phyloP scores from a whole-genome alignment of 2,113 vertebrate genomes.

The Danionella cerebrum region DNA sequence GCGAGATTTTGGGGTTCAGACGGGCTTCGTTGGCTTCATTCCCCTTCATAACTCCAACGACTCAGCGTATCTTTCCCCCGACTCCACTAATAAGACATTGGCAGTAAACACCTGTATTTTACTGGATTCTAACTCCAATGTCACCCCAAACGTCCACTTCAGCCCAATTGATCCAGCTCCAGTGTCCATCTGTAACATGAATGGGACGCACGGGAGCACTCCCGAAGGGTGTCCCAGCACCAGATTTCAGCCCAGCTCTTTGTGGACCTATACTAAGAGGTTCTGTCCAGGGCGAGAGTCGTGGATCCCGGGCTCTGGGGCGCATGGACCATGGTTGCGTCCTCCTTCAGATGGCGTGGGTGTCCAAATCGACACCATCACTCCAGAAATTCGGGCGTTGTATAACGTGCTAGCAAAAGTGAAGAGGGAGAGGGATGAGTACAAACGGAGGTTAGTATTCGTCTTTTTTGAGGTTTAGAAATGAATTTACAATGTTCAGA shows the following conservation, averaged over 20 bases:
- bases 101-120: not conserved
- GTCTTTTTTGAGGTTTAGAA: not conserved
- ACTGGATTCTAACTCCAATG: conserved; percentile 55
- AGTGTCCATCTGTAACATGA: conserved; percentile 35
- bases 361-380: conserved; percentile 74
- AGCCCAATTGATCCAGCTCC: conserved; percentile 32
- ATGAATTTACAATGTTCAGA: not conserved
- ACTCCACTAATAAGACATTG: conserved; percentile 36
- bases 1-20: conserved; percentile 70
- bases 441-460: conserved; percentile 61
- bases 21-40: conserved; percentile 50
- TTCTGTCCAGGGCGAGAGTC: conserved; percentile 62
- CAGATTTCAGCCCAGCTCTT: conserved; percentile 64
- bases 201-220: conserved; percentile 37
- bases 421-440: conserved; percentile 69
- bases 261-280: conserved; percentile 74
- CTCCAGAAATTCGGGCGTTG: conserved; percentile 70
- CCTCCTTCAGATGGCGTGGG: conserved; percentile 66
- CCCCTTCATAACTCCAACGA: conserved; percentile 48
- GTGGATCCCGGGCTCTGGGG: conserved; percentile 59
- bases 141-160: conserved; percentile 29
- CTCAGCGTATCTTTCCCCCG: conserved; percentile 42
- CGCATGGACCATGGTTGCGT: conserved; percentile 51
- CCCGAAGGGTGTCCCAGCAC: conserved; percentile 25
- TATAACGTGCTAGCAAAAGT: conserved; percentile 74